Conservation (phyloP, 2,113 vertebrate species). For the Trinectes maculatus region DNA sequence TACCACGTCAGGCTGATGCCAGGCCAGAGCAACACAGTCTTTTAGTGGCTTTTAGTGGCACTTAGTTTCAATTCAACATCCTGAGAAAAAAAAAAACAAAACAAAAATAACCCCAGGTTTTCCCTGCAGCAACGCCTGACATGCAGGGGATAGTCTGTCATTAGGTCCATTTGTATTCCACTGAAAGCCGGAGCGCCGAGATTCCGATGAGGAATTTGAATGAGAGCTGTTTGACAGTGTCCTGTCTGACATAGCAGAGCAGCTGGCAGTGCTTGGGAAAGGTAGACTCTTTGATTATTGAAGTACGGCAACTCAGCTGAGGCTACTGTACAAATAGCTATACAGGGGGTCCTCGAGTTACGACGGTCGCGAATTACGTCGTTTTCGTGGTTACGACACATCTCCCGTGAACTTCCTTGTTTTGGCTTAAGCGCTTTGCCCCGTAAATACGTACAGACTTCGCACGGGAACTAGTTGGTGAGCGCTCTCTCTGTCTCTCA, state of each 20-base stretch:
- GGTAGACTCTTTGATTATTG: neutral
- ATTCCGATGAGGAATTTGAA: constrained; percentile 41
- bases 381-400: too few relatives aligned
- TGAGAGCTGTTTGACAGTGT: constrained; percentile 36
- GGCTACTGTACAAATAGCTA: too few relatives aligned
- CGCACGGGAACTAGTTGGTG: too few relatives aligned
- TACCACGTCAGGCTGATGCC: neutral
- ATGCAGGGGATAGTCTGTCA: constrained; percentile 44
- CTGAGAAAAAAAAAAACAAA: constrained; percentile 30
- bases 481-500: too few relatives aligned
- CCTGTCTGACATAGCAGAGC: constrained; percentile 8
- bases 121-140: constrained; percentile 37
- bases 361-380: too few relatives aligned
- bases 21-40: constrained; percentile 16
- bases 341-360: too few relatives aligned
- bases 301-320: neutral
- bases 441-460: too few relatives aligned
- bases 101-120: too few relatives aligned
- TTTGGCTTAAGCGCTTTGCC: too few relatives aligned
- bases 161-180: constrained; percentile 54
- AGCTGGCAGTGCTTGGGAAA: neutral
- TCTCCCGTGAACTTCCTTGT: too few relatives aligned
- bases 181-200: constrained; percentile 24
- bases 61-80: constrained; percentile 30
- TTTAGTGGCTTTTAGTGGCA: constrained; percentile 27